Evolutionary conservation across 2,797 vertebrate species (phyloP), one percentile per base, ranked within the genome.

Genomic region (Tinamus major): DNA sequence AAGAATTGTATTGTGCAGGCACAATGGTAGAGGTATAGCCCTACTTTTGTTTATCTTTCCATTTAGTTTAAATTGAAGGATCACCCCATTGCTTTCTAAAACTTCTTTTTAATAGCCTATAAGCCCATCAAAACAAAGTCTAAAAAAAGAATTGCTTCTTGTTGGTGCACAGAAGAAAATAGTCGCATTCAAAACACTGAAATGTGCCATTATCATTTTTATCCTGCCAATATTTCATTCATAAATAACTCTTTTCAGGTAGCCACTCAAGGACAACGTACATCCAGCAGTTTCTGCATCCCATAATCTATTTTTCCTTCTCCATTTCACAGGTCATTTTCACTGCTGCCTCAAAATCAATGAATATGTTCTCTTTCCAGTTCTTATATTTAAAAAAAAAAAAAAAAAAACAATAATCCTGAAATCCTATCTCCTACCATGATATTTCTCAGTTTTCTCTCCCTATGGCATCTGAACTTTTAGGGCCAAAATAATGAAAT

Each of bases 171-270:
- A 33, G 46, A n/a, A 75, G 74, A 41, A 70, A 46, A 6, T 0
- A 9, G 3, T 71, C 21, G 37, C 13, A 39, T 61, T 64, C 26
- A 61, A 58, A 64, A 2, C 29, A 80, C 8, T 0, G 3, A 84
- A 56, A 48, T 37, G 10, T 80, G 8, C 11, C 64, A 41, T 62
- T 20, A 41, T 39, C 4, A 35, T 37, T 80, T 93, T 68, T 77
- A 27, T 87, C n/a, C 26, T 81, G 70, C 72, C 75, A 63, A 39
- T 90, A 81, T 79, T 90, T 94, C 41, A 72, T 93, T 84, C 67
- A 81, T 74, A 90, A 75, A 90, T 77, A 76, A 88, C 44, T 81
- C 0, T 0, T 92, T 67, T 82, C 86, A 87, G 55, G n/a, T 72
- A 91, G 19, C 31, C 59, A 39, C 33, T 84, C 53, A 80, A 75